Conservation (phyloP, 1,140 invertebrate genomes). For the Antheraea mylitta region DNA sequence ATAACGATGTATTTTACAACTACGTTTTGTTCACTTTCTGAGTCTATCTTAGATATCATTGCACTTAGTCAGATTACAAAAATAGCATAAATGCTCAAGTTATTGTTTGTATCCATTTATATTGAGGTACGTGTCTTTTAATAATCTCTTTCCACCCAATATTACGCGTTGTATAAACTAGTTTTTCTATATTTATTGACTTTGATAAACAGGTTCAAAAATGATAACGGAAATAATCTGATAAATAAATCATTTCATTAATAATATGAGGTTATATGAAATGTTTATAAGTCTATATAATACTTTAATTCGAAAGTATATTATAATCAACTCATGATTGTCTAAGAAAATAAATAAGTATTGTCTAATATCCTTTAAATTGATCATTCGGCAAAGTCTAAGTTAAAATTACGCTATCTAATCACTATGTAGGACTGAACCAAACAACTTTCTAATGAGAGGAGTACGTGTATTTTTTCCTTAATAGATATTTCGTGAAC, state of each 20-base stretch:
- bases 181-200: neutral
- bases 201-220: neutral
- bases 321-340: neutral
- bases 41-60: too few species aligned
- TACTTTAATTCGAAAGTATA: neutral
- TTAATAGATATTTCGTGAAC: slow-evolving; percentile 12
- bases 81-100: neutral
- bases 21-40: too few species aligned
- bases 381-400: neutral
- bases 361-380: neutral
- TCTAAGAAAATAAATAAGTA: neutral
- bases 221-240: too few species aligned
- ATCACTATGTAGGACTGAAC: slow-evolving; percentile 7
- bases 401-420: slow-evolving; percentile 10
- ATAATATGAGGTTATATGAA: too few species aligned
- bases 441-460: slow-evolving; percentile 14
- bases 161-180: neutral
- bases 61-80: too few species aligned
- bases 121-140: neutral
- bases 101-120: neutral
- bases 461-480: slow-evolving; percentile 12
- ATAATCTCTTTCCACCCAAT: neutral
- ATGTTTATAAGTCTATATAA: too few species aligned
- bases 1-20: too few species aligned
- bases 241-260: too few species aligned